These are phyloP conservation scores for Drepana falcataria DNA, from an alignment of 2,888 invertebrate species.

Conservation along the genomic window DNA sequence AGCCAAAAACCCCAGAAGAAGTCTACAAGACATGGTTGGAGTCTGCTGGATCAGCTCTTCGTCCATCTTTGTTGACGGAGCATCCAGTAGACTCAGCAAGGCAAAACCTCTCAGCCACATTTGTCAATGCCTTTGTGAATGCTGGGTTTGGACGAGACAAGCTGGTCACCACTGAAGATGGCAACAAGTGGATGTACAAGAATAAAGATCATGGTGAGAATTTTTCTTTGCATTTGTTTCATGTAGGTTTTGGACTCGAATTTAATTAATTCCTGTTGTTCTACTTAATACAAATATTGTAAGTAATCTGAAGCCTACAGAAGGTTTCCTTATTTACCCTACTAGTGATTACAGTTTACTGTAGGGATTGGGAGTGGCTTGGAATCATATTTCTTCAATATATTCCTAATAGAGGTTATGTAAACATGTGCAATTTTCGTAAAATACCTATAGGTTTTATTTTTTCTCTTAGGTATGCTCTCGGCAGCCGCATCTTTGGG, in stretches of 20 bases:
- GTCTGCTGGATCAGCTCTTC: constrained; percentile 81
- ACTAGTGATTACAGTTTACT: no score
- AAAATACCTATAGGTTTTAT: background rate
- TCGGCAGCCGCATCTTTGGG: constrained; percentile 98
- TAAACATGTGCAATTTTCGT: background rate
- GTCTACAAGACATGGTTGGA: constrained; percentile 99
- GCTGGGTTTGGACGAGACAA: constrained; percentile 98
- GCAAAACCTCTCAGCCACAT: constrained; percentile 97
- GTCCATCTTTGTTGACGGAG: constrained; percentile 85
- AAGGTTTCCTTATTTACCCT: no score
- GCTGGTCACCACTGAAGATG: constrained; percentile 91
- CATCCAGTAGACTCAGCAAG: constrained; percentile 94
- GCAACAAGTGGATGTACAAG: constrained; percentile 94
- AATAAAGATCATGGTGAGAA: constrained; percentile 92
- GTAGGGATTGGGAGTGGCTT: no score
- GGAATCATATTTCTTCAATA: no score
- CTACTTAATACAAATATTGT: background rate
- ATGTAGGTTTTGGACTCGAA: background rate
- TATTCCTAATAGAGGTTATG: no score
- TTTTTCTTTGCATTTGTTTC: constrained; percentile 2
- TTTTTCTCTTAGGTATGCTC: constrained; percentile 84
- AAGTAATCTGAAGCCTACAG: no score
- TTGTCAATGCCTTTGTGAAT: constrained; percentile 99
- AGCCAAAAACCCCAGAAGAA: constrained; percentile 99
- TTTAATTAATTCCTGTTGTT: constrained; percentile 27